Conservation (phyloP, 1,140 invertebrate species). For the Lysiphlebus fabarum region DNA sequence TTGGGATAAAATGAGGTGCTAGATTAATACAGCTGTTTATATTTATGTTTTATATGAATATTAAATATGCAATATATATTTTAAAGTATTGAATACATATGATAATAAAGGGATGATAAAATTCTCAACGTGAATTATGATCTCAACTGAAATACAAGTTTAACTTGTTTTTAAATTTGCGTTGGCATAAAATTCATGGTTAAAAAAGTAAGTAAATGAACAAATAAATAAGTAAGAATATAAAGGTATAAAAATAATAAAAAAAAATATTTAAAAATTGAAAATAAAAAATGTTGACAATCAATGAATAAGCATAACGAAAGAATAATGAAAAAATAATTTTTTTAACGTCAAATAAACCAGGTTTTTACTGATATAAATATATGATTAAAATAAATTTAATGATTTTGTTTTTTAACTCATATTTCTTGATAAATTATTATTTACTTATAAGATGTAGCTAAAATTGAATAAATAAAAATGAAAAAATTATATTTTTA, state of each 20-base stretch:
- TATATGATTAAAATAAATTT: not conserved
- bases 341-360: not conserved
- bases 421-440: constrained; percentile 28
- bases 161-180: constrained; percentile 11
- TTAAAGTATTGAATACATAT: too few species aligned
- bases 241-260: not conserved
- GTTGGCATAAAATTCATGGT: not conserved
- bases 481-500: not conserved
- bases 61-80: too few species aligned
- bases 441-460: constrained; percentile 32
- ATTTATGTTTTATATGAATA: too few species aligned
- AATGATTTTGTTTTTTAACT: not conserved
- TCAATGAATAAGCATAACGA: constrained; percentile 5
- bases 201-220: not conserved
- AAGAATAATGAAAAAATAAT: constrained; percentile 10
- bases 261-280: not conserved
- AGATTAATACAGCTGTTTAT: too few species aligned
- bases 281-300: constrained; percentile 2
- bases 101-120: constrained; percentile 9
- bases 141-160: constrained; percentile 8
- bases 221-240: not conserved
- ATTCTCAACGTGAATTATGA: constrained; percentile 12
- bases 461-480: not conserved
- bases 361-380: not conserved
- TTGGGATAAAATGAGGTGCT: too few species aligned